A percentile compares a stretch with the other conserved stretches of the same genome.
Evolutionary conservation across 92 coral and sea anemone genomes (phyloP).

Genomic region (Chrysogorgia sp.): DNA sequence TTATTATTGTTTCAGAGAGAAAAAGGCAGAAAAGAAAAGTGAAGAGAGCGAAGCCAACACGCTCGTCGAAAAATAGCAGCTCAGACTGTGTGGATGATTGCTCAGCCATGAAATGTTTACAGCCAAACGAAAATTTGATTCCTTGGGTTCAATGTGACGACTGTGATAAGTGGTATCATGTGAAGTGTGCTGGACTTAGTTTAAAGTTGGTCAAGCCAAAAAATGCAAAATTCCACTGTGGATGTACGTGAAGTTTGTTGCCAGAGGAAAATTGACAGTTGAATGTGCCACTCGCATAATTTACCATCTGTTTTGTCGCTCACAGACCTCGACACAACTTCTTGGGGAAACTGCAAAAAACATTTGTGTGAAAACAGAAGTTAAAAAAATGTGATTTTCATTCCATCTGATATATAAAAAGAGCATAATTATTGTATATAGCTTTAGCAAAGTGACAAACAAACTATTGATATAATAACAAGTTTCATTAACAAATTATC

Average conservation of each 20-base stretch:
- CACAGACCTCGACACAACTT: too few species aligned
- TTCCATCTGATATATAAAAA: too few species aligned
- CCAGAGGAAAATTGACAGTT: neutral
- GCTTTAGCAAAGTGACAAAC: too few species aligned
- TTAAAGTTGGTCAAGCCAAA: slow-evolving; percentile 65
- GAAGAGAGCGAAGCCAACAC: neutral
- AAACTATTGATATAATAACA: too few species aligned
- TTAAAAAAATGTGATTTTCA: too few species aligned
- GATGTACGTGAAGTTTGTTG: slow-evolving; percentile 61
- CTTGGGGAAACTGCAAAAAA: too few species aligned
- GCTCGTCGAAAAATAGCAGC: neutral
- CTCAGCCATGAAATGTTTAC: slow-evolving; percentile 71
- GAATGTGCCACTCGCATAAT: neutral
- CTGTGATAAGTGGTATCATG: slow-evolving; percentile 86
- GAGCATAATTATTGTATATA: too few species aligned
- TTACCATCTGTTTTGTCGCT: too few species aligned
- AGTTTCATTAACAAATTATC: too few species aligned
- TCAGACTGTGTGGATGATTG: slow-evolving; percentile 32
- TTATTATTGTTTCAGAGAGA: slow-evolving; percentile 28
- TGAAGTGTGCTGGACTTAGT: slow-evolving; percentile 79
- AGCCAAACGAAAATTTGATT: slow-evolving; percentile 71
- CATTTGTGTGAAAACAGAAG: too few species aligned
- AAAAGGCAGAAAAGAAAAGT: neutral
- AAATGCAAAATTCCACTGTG: slow-evolving; percentile 79
- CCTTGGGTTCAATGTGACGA: slow-evolving; percentile 94